Conservation (phyloP, 2,888 invertebrate genomes). For the Lottia gigantea region DNA sequence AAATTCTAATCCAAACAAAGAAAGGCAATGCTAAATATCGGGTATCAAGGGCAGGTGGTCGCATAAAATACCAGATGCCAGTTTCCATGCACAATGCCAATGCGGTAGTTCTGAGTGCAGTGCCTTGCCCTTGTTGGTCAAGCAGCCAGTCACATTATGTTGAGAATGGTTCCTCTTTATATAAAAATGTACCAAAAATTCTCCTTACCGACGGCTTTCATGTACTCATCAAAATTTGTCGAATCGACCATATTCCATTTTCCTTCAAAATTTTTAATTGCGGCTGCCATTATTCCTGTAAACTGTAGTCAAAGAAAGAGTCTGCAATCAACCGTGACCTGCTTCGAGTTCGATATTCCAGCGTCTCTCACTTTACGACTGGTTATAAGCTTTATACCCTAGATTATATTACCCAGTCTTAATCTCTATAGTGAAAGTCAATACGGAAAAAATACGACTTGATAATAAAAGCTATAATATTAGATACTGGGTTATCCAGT, state of each 20-base stretch:
- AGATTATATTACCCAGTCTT: too few relatives aligned
- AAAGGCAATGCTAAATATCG: neutral
- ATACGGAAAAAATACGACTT: too few relatives aligned
- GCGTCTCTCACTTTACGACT: too few relatives aligned
- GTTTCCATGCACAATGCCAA: neutral
- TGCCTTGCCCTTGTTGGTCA: neutral
- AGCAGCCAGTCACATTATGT: neutral
- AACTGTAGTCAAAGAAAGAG: too few relatives aligned
- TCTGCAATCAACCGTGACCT: too few relatives aligned
- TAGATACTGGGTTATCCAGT: too few relatives aligned
- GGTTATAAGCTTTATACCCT: too few relatives aligned
- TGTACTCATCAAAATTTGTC: constrained; percentile 89
- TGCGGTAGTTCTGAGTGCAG: neutral
- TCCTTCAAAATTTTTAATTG: constrained; percentile 68
- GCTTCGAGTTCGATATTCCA: too few relatives aligned
- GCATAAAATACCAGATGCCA: constrained; percentile 5
- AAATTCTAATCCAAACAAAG: neutral
- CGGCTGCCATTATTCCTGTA: constrained; percentile 19
- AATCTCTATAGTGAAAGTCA: too few relatives aligned
- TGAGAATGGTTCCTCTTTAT: too few relatives aligned
- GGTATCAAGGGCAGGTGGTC: constrained; percentile 8
- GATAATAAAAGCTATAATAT: too few relatives aligned
- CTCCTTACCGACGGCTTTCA: constrained; percentile 77
- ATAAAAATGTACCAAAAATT: too few relatives aligned
- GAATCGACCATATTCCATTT: constrained; percentile 84